These are phyloP conservation scores for Helleia helle DNA, from an alignment of 2,888 invertebrate species.

Conservation along the genomic window DNA sequence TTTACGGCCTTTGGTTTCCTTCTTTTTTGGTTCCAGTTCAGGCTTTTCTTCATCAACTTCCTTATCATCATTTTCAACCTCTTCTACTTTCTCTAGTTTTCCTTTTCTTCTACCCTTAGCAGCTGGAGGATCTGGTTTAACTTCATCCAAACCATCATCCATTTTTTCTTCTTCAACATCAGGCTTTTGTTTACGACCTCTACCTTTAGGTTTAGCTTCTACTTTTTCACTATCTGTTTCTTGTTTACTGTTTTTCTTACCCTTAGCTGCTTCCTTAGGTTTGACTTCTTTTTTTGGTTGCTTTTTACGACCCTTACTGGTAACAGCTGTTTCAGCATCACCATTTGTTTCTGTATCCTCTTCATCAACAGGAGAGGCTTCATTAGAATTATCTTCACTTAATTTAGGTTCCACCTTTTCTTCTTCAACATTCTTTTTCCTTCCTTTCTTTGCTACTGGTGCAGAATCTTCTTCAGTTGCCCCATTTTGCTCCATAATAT, in stretches of 20 bases:
- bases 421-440: conserved; percentile 44
- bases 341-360: conserved; percentile 41
- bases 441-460: conserved; percentile 45
- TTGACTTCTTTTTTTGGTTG: conserved; percentile 42
- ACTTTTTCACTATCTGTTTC: conserved; percentile 29
- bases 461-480: conserved; percentile 36
- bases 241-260: conserved; percentile 40
- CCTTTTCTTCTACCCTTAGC: conserved; percentile 28
- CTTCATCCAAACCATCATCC: conserved; percentile 34
- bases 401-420: no score
- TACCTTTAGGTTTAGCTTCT: conserved; percentile 45
- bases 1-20: conserved; percentile 44
- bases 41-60: conserved; percentile 31
- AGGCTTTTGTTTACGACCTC: conserved; percentile 45
- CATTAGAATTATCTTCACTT: conserved; percentile 37
- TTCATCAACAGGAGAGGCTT: conserved; percentile 32
- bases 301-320: conserved; percentile 47
- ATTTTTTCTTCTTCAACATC: conserved; percentile 36
- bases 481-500: conserved; percentile 29
- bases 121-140: conserved; percentile 31
- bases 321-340: conserved; percentile 27
- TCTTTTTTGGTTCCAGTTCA: conserved; percentile 45
- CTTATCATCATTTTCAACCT: conserved; percentile 19
- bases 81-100: conserved; percentile 19
- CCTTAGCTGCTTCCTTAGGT: conserved; percentile 35